Evolutionary conservation across 2,888 invertebrate species (phyloP), one percentile per base, ranked within the genome.

Genomic region (Eilema caniola): DNA sequence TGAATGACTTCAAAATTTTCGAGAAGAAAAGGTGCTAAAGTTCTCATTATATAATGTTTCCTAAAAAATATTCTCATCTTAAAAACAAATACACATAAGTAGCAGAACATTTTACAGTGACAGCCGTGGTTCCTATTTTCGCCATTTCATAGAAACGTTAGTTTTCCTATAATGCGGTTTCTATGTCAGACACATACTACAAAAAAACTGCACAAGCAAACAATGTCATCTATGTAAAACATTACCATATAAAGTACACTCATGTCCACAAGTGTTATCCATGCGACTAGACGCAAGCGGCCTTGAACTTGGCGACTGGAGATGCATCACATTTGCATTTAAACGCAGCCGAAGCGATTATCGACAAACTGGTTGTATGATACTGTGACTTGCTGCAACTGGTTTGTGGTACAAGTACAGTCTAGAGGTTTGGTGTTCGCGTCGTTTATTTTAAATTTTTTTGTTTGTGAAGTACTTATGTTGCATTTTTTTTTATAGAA

Each of bases 271-370:
- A 90, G 88, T 87, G 87, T 79, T 78, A 72, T 75, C 72, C 69
- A 67, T 72, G 75, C 75, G 78, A 83, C 85, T 83, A 84, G 83
- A 80, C 81, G 78, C 89, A 91, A 66, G 77, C 89, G 93, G 88
- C 94, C 94, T 95, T 94, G 94, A 92, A 90, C 92, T 94, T 93
- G 86, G 78, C 81, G 81, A 75, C 79, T 82, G 77, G 86, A 89
- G 90, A 91, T 93, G 94, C 93, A 93, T 85, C 85, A 86, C 87
- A 94, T 94, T 94, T 90, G 92, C 94, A 94, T 94, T 89, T 89
- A 90, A 90, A 91, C 90, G 89, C 88, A 89, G 82, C 78, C 83
- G 84, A 81, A 86, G 84, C 86, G 87, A 86, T 86, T 87, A 89
- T 85, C 86, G 86, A 73, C 81, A 79, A 87, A 90, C 92, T 88